A percentile compares a stretch with the other conserved stretches of the same genome.
Evolutionary conservation across 2,797 vertebrate species (phyloP).

Genomic region (Macropodus opercularis): DNA sequence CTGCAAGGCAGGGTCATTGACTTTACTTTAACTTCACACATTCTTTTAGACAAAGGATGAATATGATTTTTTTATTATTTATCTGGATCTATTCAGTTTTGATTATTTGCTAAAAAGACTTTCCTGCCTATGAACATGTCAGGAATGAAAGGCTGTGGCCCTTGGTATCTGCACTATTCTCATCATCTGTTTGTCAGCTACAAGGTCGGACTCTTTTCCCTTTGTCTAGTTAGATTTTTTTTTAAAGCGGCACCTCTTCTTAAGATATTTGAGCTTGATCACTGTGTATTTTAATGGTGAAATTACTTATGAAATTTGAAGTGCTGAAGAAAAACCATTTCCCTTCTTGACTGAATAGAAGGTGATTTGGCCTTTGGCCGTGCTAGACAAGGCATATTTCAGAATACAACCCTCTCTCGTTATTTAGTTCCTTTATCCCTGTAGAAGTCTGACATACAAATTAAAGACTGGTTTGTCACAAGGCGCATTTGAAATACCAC

Average conservation of each 20-base stretch:
- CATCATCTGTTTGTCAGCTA: conserved; percentile 18
- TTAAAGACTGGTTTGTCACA: conserved; percentile 65
- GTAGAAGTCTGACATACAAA: conserved; percentile 53
- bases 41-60: conserved; percentile 23
- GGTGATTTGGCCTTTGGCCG: conserved; percentile 58
- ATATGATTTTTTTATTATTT: conserved; percentile 19
- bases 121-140: conserved; percentile 18
- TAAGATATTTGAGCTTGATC: conserved; percentile 44
- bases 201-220: conserved; percentile 40
- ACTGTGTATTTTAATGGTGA: conserved; percentile 18
- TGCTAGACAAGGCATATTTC: conserved; percentile 41
- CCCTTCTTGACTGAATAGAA: conserved; percentile 47
- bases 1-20: conserved; percentile 14
- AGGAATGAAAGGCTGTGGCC: conserved; percentile 31
- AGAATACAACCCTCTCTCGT: conserved; percentile 53
- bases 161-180: conserved; percentile 13
- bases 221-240: not conserved
- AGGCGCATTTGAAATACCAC: conserved; percentile 69
- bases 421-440: conserved; percentile 56
- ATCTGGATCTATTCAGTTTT: conserved; percentile 10
- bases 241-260: conserved; percentile 6
- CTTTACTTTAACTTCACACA: conserved; percentile 17
- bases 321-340: conserved; percentile 41
- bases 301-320: conserved; percentile 41
- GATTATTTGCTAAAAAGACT: conserved; percentile 18